Base-by-base conservation (phyloP, 2,113 vertebrate species). In the Atlantisia rogersi region DNA sequence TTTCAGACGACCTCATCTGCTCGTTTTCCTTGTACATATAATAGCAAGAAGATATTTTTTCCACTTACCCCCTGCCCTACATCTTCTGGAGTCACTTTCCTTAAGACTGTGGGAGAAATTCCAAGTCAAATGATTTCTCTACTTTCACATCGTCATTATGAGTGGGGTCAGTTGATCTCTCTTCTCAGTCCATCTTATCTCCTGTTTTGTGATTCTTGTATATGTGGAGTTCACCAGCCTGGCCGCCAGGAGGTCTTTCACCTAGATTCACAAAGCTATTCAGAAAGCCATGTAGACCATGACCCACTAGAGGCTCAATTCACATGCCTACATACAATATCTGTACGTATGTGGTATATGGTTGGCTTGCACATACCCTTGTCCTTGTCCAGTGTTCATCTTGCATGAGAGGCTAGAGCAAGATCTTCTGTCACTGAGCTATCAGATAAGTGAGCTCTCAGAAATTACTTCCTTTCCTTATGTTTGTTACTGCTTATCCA, bases 271-370 rank as follows among this genome's bases (percentile, higher is more conserved):
- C 15, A 46, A 44, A 46, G 44, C 44, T 15, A 20, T 91, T 87
- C 60, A 82, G 56, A 78, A 65, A 62, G 5, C 22, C 16, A 11
- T 37, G 8, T 8, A 42, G 28, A 35, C 40, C 12, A 6, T 40
- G 35, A 40, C 12, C 20, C 40, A 75, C 7, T 40, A 48, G 7
- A 64, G 28, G 12, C 35, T 94, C 40, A 73, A 17, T 65, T 60
- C 32, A 16, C 10, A 40, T 83, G 26, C 29, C 19, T 6, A 1
- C 1, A 1, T 48, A 37, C 9, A 32, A 2, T 37, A 6, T 46
- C 56, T 44, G 2, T 52, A 35, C 21, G 1, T 65, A 22, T 11
- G 28, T 82, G 18, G 16, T 71, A 42, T 11, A 15, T 52, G 19
- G 15, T 19, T 85, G 39, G 20, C 52, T 85, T 62, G 60, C 48